Evolutionary conservation across 2,888 invertebrate species (phyloP), one percentile per base, ranked within the genome.

Genomic region (Sturmia bella): DNA sequence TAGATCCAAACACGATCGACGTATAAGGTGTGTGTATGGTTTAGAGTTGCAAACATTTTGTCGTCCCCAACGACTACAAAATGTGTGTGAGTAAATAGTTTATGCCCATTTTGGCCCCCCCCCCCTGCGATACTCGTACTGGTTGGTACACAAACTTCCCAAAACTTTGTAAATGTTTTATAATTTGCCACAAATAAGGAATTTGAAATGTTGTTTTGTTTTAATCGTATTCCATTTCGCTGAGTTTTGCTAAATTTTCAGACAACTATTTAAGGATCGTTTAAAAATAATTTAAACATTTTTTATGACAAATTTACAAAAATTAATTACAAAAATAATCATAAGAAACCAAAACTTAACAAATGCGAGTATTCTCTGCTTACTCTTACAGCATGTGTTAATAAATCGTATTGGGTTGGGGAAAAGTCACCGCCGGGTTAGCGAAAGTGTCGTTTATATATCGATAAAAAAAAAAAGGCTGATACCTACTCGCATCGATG

Each of bases 101-200:
- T 70, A 61, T 75, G 52, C 39, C 82, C 78, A 82, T 82, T 70
- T 82, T 74, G 57, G 78, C 74, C 24, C 52, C 45, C 48, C 74
- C 24, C 52, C 45, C 48, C 13, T 27, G 57, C 9, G 48, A 27
- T 19, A 48, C 61, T 61, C 61, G 61, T 74, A 74, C 45, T 54
- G 37, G 56, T 39, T 54, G 37, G 56, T 39, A 74, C 63, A 32
- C 59, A 68, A 56, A 39, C 39, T 37, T 52, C 24, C 41, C 19
- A 77, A 77, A 73, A 43, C 52, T 64, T 73, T 73, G 72, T 73
- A 79, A 79, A 73, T 79, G 52, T 73, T 79, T 76, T 73, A 79
- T 73, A 79, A 79, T 80, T 80, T 82, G 78, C 63, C 48, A 70
- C 82, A 78, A 78, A 82, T 78, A 82, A 82, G 82, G 82, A 78